Conservation (phyloP, 2,797 vertebrate species). For the Dromococcyx pavoninus region DNA sequence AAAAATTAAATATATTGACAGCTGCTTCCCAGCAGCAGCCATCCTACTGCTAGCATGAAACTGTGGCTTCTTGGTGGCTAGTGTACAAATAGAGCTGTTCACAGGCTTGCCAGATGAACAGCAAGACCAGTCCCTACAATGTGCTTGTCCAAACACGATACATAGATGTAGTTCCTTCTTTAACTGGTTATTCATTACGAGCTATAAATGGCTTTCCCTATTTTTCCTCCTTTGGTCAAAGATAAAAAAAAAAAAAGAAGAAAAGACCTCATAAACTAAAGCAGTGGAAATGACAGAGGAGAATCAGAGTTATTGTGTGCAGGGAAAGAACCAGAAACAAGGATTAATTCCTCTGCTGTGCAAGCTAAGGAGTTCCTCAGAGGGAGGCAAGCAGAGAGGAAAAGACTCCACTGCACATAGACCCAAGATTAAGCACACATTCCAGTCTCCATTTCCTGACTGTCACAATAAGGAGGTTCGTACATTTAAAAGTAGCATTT, state of each 20-base stretch:
- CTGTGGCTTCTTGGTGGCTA: background rate
- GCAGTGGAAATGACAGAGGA: background rate
- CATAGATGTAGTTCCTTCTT: background rate
- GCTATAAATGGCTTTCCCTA: background rate
- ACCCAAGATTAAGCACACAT: background rate
- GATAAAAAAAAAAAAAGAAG: background rate
- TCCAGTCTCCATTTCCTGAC: background rate
- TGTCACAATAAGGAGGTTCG: background rate
- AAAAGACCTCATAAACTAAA: background rate
- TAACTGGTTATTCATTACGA: background rate
- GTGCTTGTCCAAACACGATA: background rate
- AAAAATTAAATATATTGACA: conserved; percentile 22
- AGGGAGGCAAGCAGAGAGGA: background rate
- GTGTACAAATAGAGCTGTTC: conserved; percentile 14
- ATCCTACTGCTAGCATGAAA: background rate
- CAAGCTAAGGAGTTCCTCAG: background rate
- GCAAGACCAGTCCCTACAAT: background rate
- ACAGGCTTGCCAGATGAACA: background rate
- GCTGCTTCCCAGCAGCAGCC: background rate
- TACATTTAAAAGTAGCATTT: background rate
- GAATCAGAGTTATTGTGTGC: background rate
- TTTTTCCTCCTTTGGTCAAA: background rate
- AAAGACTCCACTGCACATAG: background rate
- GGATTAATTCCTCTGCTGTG: background rate
- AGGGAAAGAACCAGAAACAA: background rate